phyloP scores from a whole-genome alignment of 2,888 invertebrate genomes.

The Cheilosia soror region DNA sequence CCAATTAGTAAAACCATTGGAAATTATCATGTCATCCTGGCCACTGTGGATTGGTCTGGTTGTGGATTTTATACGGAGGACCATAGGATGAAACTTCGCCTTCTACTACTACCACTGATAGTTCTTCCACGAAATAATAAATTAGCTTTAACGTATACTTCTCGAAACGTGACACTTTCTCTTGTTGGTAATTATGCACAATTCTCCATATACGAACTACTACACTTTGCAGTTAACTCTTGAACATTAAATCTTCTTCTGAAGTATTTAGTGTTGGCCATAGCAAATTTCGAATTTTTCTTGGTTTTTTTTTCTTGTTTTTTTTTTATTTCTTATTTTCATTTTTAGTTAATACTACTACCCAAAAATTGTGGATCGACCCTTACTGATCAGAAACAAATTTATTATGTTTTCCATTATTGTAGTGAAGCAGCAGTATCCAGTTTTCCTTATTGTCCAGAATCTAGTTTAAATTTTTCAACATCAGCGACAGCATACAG shows the following conservation, averaged over 20 bases:
- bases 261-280: constrained; percentile 10
- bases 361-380: constrained; percentile 55
- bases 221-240: constrained; percentile 10
- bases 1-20: constrained; percentile 33
- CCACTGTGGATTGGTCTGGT: constrained; percentile 47
- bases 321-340: constrained; percentile 31
- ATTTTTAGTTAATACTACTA: constrained; percentile 62
- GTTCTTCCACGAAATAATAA: constrained; percentile 16
- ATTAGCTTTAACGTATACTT: constrained; percentile 16
- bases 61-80: constrained; percentile 43
- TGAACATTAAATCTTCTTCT: constrained; percentile 8
- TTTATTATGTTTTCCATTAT: constrained; percentile 73
- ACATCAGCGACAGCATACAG: constrained; percentile 86
- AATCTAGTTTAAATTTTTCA: constrained; percentile 87
- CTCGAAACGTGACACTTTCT: constrained; percentile 31
- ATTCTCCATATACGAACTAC: constrained; percentile 48
- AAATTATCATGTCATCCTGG: constrained; percentile 19
- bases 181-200: constrained; percentile 57
- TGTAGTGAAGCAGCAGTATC: constrained; percentile 84
- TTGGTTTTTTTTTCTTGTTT: constrained; percentile 11
- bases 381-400: constrained; percentile 61
- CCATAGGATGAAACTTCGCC: constrained; percentile 38
- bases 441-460: constrained; percentile 84
- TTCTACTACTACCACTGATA: constrained; percentile 28
- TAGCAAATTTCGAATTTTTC: background rate